Evolutionary conservation across 2,113 vertebrate species (phyloP), one percentile per base, ranked within the genome.

Genomic region (Strix uralensis): DNA sequence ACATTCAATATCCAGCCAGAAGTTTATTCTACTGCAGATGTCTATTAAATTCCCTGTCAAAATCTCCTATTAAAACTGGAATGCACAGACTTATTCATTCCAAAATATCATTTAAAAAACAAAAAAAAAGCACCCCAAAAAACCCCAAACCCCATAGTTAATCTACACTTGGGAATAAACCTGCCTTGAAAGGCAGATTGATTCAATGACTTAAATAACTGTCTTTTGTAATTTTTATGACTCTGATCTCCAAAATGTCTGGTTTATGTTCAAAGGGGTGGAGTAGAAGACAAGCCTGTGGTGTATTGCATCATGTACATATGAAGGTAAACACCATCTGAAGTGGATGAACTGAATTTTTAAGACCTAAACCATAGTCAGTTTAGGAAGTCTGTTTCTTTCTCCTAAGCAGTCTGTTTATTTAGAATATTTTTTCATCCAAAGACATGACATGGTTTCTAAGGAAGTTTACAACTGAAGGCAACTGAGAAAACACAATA

Each of bases 361-460:
- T 69, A 71, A 93, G 46, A 88, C 17, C 27, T 89, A 90, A 83
- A 78, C 90, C 65, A 58, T 10, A 90, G 96, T 88, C 77, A 84
- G 61, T 90, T 91, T 58, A 81, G 77, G 59, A 98, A 90, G 55
- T 66, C 73, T 86, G 51, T 42, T 94, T 81, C 75, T 94, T 86
- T 88, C 85, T 81, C 86, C 15, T n/a, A 81, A 89, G 79, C 77
- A 94, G 58, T n/a, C 54, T 81, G 59, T 92, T 98, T 97, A 95
- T 90, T 93, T 95, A 93, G 86, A 94, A 58, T 88, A 54, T 30
- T 63, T 71, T 93, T 95, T 75, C 66, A 94, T 92, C 87, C 94
- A 89, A 79, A 97, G 92, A 88, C 51, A 91, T 65, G 20, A 92
- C 57, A 73, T 81, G 75, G 83, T 88, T 94, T 86, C 80, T 86